phyloP scores from a whole-genome alignment of 1,140 invertebrate genomes.

The Amphibalanus amphitrite region DNA sequence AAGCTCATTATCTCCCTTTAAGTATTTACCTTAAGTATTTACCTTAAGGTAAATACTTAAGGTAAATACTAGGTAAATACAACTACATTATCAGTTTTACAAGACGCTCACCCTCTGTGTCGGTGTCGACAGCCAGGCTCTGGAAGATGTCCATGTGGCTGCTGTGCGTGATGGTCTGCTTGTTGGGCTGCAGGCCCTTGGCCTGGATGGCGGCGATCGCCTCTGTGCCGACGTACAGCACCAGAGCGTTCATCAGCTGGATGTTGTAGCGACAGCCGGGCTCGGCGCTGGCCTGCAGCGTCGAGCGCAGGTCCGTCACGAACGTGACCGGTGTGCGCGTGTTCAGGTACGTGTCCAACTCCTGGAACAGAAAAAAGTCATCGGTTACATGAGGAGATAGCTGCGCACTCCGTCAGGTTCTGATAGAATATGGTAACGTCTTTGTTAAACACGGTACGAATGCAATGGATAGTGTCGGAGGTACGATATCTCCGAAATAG shows the following conservation, averaged over 20 bases:
- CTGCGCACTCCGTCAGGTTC: too few relatives aligned
- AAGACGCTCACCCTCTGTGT: conserved; percentile 61
- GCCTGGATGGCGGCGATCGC: conserved; percentile 75
- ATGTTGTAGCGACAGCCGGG: conserved; percentile 87
- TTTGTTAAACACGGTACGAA: too few relatives aligned
- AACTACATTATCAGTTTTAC: too few relatives aligned
- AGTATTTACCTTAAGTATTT: too few relatives aligned
- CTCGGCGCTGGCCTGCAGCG: conserved; percentile 68
- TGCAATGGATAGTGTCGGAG: too few relatives aligned
- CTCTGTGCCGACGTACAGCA: conserved; percentile 92
- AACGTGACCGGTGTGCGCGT: conserved; percentile 88
- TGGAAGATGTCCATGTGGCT: conserved; percentile 99
- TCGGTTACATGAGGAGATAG: too few relatives aligned
- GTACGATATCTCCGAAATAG: too few relatives aligned
- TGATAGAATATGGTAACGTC: too few relatives aligned
- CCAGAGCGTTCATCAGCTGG: conserved; percentile 86
- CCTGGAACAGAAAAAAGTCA: conserved; percentile 25
- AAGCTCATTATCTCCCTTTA: too few relatives aligned
- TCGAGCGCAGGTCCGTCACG: conserved; percentile 71
- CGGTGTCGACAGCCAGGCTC: conserved; percentile 90
- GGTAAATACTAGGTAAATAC: too few relatives aligned
- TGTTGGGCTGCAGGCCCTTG: conserved; percentile 77
- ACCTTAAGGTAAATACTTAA: too few relatives aligned
- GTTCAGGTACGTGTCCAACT: conserved; percentile 91
- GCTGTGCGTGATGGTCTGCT: conserved; percentile 89